These are phyloP conservation scores for Megalonaias nervosa DNA, from an alignment of 1,140 invertebrate genomes.

Conservation along the genomic window DNA sequence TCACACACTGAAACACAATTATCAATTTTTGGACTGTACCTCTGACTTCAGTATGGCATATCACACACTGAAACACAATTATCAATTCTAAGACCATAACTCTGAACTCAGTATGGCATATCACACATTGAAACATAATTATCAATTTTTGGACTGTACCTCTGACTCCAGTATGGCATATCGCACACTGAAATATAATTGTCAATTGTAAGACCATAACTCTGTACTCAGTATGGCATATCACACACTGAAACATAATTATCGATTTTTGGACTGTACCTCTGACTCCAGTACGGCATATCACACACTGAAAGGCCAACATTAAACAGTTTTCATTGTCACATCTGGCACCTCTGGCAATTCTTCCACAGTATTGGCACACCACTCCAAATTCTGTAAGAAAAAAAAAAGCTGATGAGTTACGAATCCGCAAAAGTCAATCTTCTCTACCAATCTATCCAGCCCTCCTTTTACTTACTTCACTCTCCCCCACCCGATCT, in stretches of 20 bases:
- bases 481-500: too few species aligned
- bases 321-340: conserved; percentile 77
- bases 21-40: conserved; percentile 71
- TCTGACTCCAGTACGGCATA: conserved; percentile 89
- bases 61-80: conserved; percentile 65
- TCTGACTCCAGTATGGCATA: conserved; percentile 89
- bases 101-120: conserved; percentile 89
- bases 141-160: conserved; percentile 71
- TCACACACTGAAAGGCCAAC: conserved; percentile 82
- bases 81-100: conserved; percentile 71
- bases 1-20: conserved; percentile 65
- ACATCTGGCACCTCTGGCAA: conserved; percentile 75
- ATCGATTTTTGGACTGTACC: conserved; percentile 71
- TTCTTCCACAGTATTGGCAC: conserved; percentile 80
- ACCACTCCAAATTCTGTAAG: conserved; percentile 80
- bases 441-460: too few species aligned
- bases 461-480: too few species aligned
- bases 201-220: conserved; percentile 71
- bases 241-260: conserved; percentile 63
- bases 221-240: conserved; percentile 89
- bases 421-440: too few species aligned
- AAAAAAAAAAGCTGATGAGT: not conserved
- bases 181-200: conserved; percentile 62
- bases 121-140: conserved; percentile 62
- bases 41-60: conserved; percentile 89